A percentile compares a stretch with the other conserved stretches of the same genome.
Conservation (phyloP, 2,888 invertebrate species). For the Andrena bucephala region DNA sequence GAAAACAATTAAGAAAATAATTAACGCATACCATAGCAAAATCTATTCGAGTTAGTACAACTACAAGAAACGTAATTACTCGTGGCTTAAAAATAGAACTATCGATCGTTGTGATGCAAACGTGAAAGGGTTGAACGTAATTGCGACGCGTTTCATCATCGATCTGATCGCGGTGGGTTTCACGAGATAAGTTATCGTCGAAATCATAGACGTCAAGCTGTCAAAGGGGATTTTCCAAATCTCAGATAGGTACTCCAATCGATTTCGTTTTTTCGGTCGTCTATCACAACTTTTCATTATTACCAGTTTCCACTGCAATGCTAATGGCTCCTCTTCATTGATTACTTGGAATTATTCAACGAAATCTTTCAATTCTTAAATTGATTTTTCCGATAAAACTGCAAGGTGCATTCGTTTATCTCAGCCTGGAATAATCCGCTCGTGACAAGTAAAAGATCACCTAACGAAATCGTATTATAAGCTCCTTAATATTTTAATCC, state of each 20-base stretch:
- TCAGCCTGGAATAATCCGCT: too few species aligned
- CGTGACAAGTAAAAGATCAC: too few species aligned
- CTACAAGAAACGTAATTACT: conserved; percentile 47
- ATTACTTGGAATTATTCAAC: too few species aligned
- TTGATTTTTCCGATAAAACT: too few species aligned
- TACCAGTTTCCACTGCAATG: neutral
- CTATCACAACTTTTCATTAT: neutral
- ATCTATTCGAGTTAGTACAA: neutral
- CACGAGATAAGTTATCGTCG: conserved; percentile 50
- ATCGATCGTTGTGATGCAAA: conserved; percentile 34
- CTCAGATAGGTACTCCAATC: neutral
- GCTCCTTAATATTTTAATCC: too few species aligned
- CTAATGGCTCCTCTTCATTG: too few species aligned
- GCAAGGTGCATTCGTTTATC: too few species aligned
- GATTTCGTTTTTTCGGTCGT: neutral
- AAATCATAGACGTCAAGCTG: conserved; percentile 49
- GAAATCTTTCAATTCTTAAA: too few species aligned
- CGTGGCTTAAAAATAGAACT: conserved; percentile 52
- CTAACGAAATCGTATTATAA: too few species aligned
- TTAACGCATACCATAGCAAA: conserved; percentile 2
- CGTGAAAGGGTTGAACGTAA: conserved; percentile 43
- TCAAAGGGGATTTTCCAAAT: conserved; percentile 25
- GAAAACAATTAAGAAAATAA: neutral
- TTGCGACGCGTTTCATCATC: conserved; percentile 59
- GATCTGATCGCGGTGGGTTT: conserved; percentile 60